These are phyloP conservation scores for Progne subis DNA, from an alignment of 2,113 vertebrate genomes.

Conservation along the genomic window DNA sequence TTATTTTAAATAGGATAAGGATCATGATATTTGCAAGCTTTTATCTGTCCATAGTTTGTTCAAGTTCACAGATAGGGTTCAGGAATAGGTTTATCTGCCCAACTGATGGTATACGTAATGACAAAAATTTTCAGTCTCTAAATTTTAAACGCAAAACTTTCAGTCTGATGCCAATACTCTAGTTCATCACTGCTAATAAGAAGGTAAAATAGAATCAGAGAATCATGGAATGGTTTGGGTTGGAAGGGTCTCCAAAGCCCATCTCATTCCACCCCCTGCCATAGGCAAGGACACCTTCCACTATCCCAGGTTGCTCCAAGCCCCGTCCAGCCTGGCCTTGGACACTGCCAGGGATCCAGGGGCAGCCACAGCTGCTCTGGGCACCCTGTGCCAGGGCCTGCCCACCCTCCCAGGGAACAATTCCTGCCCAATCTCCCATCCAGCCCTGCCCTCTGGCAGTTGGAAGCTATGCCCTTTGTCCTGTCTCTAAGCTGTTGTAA, in stretches of 20 bases:
- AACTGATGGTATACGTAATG: background rate
- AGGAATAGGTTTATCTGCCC: background rate
- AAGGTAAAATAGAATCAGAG: background rate
- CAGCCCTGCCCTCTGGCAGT: fast-evolving
- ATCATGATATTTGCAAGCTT: background rate
- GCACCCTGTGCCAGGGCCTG: background rate
- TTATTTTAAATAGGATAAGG: background rate
- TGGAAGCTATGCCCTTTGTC: background rate
- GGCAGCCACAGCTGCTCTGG: background rate
- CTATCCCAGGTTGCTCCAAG: fast-evolving
- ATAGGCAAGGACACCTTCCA: background rate
- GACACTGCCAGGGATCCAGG: background rate
- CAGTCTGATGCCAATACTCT: background rate
- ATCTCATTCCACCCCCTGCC: fast-evolving
- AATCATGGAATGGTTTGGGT: background rate
- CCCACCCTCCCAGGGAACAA: fast-evolving
- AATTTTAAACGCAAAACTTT: background rate
- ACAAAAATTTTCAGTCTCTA: background rate
- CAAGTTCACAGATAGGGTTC: background rate
- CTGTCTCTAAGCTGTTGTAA: background rate
- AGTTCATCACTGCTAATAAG: background rate
- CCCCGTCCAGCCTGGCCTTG: fast-evolving
- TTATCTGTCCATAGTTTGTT: background rate
- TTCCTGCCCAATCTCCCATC: background rate
- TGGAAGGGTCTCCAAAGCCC: background rate